Conservation (phyloP, 2,797 vertebrate genomes). For the Ibycter americanus region DNA sequence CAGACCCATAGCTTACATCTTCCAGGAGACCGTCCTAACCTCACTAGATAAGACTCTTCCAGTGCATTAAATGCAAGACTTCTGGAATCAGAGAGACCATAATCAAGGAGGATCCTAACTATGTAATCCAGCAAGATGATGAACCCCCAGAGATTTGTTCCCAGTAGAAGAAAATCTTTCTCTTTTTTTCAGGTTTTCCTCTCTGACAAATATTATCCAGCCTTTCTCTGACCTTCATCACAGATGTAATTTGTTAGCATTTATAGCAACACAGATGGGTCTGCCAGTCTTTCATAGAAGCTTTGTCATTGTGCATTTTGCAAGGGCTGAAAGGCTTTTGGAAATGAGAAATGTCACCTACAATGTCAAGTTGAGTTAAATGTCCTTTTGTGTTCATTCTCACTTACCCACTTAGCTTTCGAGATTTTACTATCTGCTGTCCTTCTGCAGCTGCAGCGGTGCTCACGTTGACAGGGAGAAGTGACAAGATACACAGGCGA, state of each 20-base stretch:
- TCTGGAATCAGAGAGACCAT: not conserved
- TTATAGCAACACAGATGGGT: constrained; percentile 61
- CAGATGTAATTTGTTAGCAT: constrained; percentile 63
- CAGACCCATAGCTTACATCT: not conserved
- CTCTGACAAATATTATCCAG: constrained; percentile 45
- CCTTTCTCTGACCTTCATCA: constrained; percentile 59
- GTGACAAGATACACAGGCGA: not conserved
- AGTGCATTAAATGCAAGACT: not conserved
- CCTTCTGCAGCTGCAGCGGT: constrained; percentile 34
- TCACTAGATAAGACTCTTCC: not conserved
- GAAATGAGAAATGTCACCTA: constrained; percentile 75
- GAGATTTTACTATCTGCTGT: constrained; percentile 52
- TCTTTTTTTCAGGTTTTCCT: not conserved
- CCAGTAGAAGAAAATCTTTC: not conserved
- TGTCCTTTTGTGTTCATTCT: constrained; percentile 57
- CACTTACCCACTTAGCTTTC: constrained; percentile 48
- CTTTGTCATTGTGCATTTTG: constrained; percentile 68
- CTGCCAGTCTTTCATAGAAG: constrained; percentile 66
- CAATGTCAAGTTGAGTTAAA: constrained; percentile 66
- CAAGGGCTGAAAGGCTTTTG: constrained; percentile 41
- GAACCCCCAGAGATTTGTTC: not conserved
- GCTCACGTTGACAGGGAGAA: not conserved
- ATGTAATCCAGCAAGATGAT: not conserved
- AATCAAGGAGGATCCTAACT: not conserved
- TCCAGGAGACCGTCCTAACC: not conserved